phyloP scores from a whole-genome alignment of 1,140 invertebrate genomes.

The Drosophila kohkoa region DNA sequence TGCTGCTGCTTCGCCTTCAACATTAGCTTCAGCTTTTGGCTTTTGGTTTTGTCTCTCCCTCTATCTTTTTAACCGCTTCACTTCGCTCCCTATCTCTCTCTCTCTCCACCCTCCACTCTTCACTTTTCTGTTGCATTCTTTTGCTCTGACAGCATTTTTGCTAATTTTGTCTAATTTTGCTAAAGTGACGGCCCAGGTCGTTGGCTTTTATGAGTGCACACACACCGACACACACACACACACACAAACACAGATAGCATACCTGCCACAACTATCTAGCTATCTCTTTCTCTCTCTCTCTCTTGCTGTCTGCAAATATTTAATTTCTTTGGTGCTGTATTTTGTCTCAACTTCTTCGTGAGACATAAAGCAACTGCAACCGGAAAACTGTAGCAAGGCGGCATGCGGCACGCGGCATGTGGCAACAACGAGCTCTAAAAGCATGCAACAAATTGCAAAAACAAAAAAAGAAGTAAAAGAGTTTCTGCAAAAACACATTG shows the following conservation, averaged over 20 bases:
- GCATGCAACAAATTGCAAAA: constrained; percentile 6
- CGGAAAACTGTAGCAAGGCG: constrained; percentile 1
- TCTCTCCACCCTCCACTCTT: constrained; percentile 9
- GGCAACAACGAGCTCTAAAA: constrained; percentile 8
- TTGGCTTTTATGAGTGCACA: constrained; percentile 50
- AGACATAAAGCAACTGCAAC: constrained; percentile 11
- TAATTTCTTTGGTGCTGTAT: constrained; percentile 48
- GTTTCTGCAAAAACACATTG: constrained; percentile 11
- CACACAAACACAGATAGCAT: constrained; percentile 10
- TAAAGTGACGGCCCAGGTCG: constrained; percentile 48
- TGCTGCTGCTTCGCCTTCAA: neutral
- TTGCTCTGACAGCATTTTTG: constrained; percentile 37
- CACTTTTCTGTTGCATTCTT: neutral
- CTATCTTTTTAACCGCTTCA: constrained; percentile 15
- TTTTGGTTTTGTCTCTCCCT: constrained; percentile 7
- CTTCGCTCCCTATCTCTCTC: neutral
- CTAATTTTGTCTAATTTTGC: constrained; percentile 75
- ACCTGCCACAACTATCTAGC: constrained; percentile 7
- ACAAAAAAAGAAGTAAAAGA: neutral
- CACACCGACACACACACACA: constrained; percentile 1
- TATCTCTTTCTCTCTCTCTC: neutral
- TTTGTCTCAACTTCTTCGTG: constrained; percentile 48
- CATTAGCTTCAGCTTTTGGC: neutral
- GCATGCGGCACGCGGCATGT: constrained; percentile 15
- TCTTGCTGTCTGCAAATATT: constrained; percentile 43